Evolutionary conservation across 2,113 vertebrate genomes (phyloP).

Genomic region (Tauraco erythrolophus): DNA sequence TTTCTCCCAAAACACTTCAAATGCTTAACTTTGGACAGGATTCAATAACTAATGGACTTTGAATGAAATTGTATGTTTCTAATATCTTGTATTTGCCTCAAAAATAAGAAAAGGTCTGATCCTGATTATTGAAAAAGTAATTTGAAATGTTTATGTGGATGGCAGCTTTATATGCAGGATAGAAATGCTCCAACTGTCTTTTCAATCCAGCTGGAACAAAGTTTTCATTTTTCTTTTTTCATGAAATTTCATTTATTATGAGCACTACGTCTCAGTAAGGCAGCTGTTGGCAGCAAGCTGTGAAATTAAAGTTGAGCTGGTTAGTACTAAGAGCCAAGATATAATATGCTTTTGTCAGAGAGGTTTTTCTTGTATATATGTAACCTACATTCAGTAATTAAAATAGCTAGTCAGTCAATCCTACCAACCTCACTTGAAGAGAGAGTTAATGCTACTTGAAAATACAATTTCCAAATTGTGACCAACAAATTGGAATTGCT

Average conservation of each 20-base stretch:
- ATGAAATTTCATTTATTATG: conserved; percentile 64
- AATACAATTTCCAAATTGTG: not conserved
- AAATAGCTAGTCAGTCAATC: not conserved
- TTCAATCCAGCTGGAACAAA: conserved; percentile 67
- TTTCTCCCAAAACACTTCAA: not conserved
- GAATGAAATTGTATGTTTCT: conserved; percentile 19
- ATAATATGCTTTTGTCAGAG: conserved; percentile 70
- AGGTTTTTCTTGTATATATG: not conserved
- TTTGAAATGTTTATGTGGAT: conserved; percentile 57
- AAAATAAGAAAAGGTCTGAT: conserved; percentile 32
- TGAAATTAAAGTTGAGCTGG: conserved; percentile 72
- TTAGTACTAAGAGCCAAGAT: conserved; percentile 49
- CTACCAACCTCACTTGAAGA: not conserved
- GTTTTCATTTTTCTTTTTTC: conserved; percentile 69
- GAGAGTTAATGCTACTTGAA: not conserved
- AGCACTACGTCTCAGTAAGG: conserved; percentile 60
- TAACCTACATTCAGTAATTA: conserved; percentile 36
- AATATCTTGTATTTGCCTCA: conserved; percentile 6
- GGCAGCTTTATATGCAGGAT: conserved; percentile 38
- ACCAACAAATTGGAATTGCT: not conserved
- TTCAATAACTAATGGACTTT: conserved; percentile 39
- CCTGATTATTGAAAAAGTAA: conserved; percentile 60
- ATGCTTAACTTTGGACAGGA: not conserved
- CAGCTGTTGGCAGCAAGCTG: conserved; percentile 73
- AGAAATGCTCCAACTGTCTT: conserved; percentile 55